A percentile compares a stretch with the other conserved stretches of the same genome.
phyloP scores from a whole-genome alignment of 2,113 vertebrate species.

The Rhagologus leucostigma region DNA sequence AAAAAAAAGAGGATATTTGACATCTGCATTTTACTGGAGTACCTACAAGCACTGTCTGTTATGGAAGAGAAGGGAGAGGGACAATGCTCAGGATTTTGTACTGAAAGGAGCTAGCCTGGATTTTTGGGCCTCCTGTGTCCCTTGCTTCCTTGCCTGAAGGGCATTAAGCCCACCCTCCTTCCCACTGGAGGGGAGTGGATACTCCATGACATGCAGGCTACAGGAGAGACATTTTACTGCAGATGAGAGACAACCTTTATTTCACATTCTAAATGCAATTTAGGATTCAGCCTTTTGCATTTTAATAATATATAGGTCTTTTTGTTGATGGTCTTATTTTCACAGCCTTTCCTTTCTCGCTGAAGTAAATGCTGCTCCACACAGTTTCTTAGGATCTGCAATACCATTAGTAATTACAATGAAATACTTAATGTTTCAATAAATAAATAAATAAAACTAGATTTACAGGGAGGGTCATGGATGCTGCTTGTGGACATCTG shows the following conservation, averaged over 20 bases:
- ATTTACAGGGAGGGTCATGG: conserved; percentile 16
- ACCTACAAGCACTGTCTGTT: background rate
- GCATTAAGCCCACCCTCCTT: background rate
- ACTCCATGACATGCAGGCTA: background rate
- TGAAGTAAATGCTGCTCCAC: background rate
- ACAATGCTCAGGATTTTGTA: background rate
- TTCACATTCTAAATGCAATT: conserved; percentile 8
- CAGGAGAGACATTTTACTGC: background rate
- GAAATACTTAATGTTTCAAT: conserved; percentile 13
- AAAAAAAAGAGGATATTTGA: background rate
- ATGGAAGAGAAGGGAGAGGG: background rate
- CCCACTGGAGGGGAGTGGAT: background rate
- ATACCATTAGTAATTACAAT: background rate
- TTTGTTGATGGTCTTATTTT: background rate
- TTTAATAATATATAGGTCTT: background rate
- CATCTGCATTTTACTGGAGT: background rate
- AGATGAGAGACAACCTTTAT: background rate
- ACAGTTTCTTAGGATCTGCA: conserved; percentile 29
- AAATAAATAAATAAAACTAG: background rate
- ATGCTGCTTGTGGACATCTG: background rate
- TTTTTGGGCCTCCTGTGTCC: background rate
- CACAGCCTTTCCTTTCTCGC: background rate
- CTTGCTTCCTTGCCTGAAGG: conserved; percentile 5
- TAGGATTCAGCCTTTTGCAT: background rate
- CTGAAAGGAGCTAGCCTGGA: background rate